Percentiles rank a stretch among this genome's conserved stretches.
Evolutionary conservation across 2,888 invertebrate species (phyloP).

Genomic region (Campopleginae sp.): DNA sequence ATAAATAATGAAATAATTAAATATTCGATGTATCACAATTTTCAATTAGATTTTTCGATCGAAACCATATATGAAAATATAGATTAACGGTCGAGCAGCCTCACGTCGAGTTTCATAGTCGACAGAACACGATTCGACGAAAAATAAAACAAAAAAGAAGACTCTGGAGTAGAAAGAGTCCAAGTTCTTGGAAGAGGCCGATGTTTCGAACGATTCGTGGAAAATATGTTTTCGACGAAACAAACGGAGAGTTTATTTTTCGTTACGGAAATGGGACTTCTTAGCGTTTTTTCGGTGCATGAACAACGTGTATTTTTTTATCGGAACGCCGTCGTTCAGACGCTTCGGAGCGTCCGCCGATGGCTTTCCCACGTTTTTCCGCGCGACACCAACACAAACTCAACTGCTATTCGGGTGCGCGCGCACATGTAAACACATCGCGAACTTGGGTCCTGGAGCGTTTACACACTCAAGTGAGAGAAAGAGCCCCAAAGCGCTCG

Average conservation of each 20-base stretch:
- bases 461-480: background rate
- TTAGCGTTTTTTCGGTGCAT: slow-evolving; percentile 6
- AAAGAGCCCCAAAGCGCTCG: background rate
- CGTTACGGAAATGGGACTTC: background rate
- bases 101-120: slow-evolving; percentile 25
- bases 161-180: background rate
- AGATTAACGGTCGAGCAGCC: slow-evolving; percentile 15
- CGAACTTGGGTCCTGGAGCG: slow-evolving; percentile 12
- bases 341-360: slow-evolving; percentile 28
- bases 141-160: background rate
- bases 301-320: slow-evolving; percentile 19
- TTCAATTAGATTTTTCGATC: background rate
- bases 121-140: background rate
- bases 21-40: slow-evolving; percentile 48
- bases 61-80: background rate
- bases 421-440: slow-evolving; percentile 51
- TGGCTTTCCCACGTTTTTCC: slow-evolving; percentile 66
- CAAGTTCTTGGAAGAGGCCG: background rate
- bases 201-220: background rate
- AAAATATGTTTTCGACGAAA: background rate
- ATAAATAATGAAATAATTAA: background rate
- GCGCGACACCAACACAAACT: slow-evolving; percentile 20
- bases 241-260: background rate
- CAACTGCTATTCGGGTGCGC: slow-evolving; percentile 40
- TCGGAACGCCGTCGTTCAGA: slow-evolving; percentile 33